Evolutionary conservation across 1,140 invertebrate species (phyloP).

Genomic region (Bombus picipes): DNA sequence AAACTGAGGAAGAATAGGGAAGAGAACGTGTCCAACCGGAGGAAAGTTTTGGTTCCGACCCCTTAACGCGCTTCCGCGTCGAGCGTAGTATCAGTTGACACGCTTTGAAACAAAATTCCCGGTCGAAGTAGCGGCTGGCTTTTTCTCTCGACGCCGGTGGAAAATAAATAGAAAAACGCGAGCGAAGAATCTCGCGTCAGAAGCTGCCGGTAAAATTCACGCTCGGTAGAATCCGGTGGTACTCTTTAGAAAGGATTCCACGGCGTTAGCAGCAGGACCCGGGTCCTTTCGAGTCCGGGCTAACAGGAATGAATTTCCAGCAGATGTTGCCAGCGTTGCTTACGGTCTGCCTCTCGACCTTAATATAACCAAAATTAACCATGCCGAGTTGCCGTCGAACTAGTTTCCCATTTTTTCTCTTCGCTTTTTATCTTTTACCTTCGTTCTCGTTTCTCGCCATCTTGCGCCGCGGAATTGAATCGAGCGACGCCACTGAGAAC

Average conservation of each 20-base stretch:
- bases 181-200: slow-evolving; percentile 22
- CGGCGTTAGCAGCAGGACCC: slow-evolving; percentile 49
- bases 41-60: slow-evolving; percentile 20
- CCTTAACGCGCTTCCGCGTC: slow-evolving; percentile 13
- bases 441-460: slow-evolving; percentile 31
- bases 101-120: slow-evolving; percentile 47
- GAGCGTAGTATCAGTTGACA: slow-evolving; percentile 29
- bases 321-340: slow-evolving; percentile 68
- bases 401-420: slow-evolving; percentile 34
- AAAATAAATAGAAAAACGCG: slow-evolving; percentile 39
- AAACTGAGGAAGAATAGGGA: no score
- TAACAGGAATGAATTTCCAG: slow-evolving; percentile 58
- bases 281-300: slow-evolving; percentile 47
- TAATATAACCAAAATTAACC: slow-evolving; percentile 72
- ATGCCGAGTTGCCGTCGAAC: slow-evolving; percentile 57
- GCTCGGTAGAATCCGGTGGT: slow-evolving; percentile 45
- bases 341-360: slow-evolving; percentile 61
- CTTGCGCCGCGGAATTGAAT: slow-evolving; percentile 55
- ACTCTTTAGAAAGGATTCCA: slow-evolving; percentile 53
- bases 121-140: slow-evolving; percentile 20
- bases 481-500: not conserved
- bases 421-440: not conserved
- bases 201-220: slow-evolving; percentile 50
- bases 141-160: not conserved
- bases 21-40: not conserved